Conservation (phyloP, 1,140 invertebrate species). For the Procambarus virginalis region DNA sequence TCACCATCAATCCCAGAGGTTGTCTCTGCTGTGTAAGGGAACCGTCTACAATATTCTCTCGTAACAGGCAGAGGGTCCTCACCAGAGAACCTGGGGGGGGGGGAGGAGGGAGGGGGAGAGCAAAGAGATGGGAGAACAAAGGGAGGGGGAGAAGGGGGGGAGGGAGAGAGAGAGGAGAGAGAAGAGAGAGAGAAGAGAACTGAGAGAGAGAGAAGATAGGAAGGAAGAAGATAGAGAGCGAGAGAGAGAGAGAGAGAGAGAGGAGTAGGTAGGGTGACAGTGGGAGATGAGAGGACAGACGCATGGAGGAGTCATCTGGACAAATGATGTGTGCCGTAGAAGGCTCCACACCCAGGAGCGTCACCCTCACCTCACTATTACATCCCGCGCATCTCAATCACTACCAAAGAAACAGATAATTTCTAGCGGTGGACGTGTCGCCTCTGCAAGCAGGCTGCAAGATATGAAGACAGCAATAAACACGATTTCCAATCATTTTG, state of each 20-base stretch:
- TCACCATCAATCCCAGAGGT: neutral
- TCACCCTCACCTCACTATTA: too few relatives aligned
- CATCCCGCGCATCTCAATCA: too few relatives aligned
- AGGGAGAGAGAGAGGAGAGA: neutral
- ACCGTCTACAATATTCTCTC: neutral
- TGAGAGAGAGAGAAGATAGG: neutral
- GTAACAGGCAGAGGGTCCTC: neutral
- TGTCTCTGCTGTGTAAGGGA: slow-evolving; percentile 5
- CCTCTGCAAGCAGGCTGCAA: too few relatives aligned
- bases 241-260: neutral
- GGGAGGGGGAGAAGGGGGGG: neutral
- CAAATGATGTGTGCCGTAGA: too few relatives aligned
- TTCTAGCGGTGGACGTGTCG: too few relatives aligned
- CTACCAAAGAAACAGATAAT: too few relatives aligned
- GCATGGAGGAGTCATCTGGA: too few relatives aligned
- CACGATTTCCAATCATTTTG: too few relatives aligned
- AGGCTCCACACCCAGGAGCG: too few relatives aligned
- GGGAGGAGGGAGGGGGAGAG: neutral
- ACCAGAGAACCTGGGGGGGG: too few relatives aligned
- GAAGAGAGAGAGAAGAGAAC: neutral
- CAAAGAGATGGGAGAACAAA: neutral
- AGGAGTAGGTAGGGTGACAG: neutral
- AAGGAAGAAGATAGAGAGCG: neutral
- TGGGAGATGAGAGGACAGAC: too few relatives aligned
- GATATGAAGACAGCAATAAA: too few relatives aligned